These are phyloP conservation scores for Urocitellus parryii DNA, from an alignment of 2,113 vertebrate genomes.

Conservation along the genomic window DNA sequence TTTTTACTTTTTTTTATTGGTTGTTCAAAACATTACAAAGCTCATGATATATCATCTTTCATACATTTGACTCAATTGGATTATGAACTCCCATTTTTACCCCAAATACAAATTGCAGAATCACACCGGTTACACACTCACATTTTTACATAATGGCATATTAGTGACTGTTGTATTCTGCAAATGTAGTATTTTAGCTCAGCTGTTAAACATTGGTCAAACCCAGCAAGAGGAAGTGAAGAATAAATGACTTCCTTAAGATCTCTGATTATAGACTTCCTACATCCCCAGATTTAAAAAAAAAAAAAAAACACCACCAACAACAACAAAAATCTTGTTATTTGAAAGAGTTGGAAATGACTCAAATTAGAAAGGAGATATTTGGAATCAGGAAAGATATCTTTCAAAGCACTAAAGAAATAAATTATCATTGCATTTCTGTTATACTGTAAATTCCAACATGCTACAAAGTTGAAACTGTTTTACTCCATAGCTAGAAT, in stretches of 20 bases:
- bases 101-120: no score
- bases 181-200: not conserved
- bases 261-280: not conserved
- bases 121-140: no score
- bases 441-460: not conserved
- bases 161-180: no score
- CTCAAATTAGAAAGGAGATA: not conserved
- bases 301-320: not conserved
- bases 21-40: no score
- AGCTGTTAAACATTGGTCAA: not conserved
- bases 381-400: not conserved
- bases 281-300: not conserved
- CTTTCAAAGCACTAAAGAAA: not conserved
- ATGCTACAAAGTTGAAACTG: rapidly evolving
- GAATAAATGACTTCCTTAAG: not conserved
- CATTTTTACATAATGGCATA: no score
- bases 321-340: not conserved
- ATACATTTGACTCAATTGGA: no score
- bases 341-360: not conserved
- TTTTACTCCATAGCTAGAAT: not conserved
- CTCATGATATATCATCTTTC: no score
- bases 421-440: not conserved
- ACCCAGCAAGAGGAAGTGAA: not conserved
- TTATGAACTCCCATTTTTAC: no score
- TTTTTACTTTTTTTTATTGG: no score